Evolutionary conservation across 2,888 invertebrate species (phyloP).

Genomic region (Drosophila quinaria): DNA sequence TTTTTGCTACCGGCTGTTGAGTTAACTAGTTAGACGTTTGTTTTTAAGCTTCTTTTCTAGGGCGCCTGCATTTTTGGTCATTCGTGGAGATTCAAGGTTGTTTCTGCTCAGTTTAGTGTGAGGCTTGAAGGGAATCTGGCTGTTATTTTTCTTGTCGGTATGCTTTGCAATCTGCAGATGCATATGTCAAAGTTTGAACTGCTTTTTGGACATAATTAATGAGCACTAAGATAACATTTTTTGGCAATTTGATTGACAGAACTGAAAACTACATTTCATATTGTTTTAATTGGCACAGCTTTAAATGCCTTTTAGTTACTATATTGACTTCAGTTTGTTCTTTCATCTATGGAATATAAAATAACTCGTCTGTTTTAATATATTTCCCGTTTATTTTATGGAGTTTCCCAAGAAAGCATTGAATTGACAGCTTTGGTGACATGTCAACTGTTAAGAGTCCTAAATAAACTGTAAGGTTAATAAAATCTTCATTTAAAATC

Average conservation of each 20-base stretch:
- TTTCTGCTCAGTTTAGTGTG: slow-evolving; percentile 24
- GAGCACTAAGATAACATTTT: too few species aligned
- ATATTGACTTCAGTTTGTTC: neutral
- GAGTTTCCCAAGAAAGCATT: neutral
- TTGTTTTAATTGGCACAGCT: slow-evolving; percentile 14
- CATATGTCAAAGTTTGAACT: slow-evolving; percentile 50
- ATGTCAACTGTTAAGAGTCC: neutral
- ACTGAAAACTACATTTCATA: slow-evolving; percentile 4
- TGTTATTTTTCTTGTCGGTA: slow-evolving; percentile 17
- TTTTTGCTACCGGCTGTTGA: slow-evolving; percentile 26
- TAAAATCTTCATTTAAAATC: slow-evolving; percentile 6
- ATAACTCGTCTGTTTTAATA: too few species aligned
- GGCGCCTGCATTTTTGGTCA: slow-evolving; percentile 54
- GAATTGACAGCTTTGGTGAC: neutral
- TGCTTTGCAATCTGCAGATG: slow-evolving; percentile 53
- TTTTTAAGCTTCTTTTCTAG: slow-evolving; percentile 43
- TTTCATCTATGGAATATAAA: neutral
- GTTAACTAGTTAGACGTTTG: slow-evolving; percentile 26
- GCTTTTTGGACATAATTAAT: slow-evolving; percentile 54
- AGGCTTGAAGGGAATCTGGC: slow-evolving; percentile 24
- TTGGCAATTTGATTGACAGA: slow-evolving; percentile 27
- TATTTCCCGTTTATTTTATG: neutral
- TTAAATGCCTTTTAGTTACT: neutral
- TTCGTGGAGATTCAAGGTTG: slow-evolving; percentile 69
- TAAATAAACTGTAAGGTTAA: neutral